Evolutionary conservation across 2,888 invertebrate genomes (phyloP).

Genomic region (Rhamphomyia laevipes): DNA sequence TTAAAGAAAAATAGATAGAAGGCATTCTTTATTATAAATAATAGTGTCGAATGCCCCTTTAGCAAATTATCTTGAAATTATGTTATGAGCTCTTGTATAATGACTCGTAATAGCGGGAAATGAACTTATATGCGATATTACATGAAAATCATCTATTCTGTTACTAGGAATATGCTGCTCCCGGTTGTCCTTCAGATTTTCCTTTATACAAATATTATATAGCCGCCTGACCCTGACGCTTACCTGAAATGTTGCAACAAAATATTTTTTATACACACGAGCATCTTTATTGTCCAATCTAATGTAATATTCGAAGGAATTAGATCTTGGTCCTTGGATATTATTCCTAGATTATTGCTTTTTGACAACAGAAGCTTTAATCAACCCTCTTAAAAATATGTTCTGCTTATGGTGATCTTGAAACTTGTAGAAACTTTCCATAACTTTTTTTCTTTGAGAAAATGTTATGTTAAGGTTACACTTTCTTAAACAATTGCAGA

Average conservation of each 20-base stretch:
- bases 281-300: background rate
- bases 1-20: too few relatives aligned
- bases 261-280: slow-evolving; percentile 2
- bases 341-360: background rate
- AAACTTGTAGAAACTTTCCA: slow-evolving; percentile 1
- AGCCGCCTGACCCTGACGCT: slow-evolving; percentile 1
- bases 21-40: too few relatives aligned
- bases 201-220: background rate
- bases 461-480: slow-evolving; percentile 3
- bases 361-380: slow-evolving; percentile 1
- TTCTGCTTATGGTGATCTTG: background rate
- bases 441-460: slow-evolving; percentile 2
- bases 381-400: background rate
- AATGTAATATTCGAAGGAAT: slow-evolving; percentile 1
- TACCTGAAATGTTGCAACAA: background rate
- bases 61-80: too few relatives aligned
- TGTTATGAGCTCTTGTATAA: slow-evolving; percentile 1
- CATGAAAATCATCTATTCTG: slow-evolving; percentile 1
- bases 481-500: slow-evolving; percentile 2
- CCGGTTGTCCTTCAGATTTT: background rate
- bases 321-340: slow-evolving; percentile 1
- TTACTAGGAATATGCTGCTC: background rate
- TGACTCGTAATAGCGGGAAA: slow-evolving; percentile 1
- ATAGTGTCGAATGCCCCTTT: too few relatives aligned
- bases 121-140: background rate